These are phyloP conservation scores for Malacosoma neustria DNA, from an alignment of 2,888 invertebrate species.

Conservation along the genomic window DNA sequence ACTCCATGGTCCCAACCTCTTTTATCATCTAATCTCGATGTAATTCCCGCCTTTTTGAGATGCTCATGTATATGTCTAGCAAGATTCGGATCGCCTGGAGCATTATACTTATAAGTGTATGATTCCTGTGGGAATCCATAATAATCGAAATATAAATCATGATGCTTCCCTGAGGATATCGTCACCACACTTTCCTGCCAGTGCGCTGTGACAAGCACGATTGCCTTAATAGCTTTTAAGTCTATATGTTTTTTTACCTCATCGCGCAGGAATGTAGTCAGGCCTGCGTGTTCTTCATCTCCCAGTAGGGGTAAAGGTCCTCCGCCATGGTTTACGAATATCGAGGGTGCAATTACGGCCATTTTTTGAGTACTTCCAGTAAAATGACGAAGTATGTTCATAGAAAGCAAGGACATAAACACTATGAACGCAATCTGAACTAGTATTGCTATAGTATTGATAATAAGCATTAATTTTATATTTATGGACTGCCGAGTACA, in stretches of 20 bases:
- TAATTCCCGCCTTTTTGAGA: slow-evolving; percentile 43
- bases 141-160: slow-evolving; percentile 60
- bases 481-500: slow-evolving; percentile 7
- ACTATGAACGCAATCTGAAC: slow-evolving; percentile 55
- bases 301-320: slow-evolving; percentile 59
- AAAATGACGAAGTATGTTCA: slow-evolving; percentile 58
- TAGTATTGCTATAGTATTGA: slow-evolving; percentile 55
- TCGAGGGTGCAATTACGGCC: slow-evolving; percentile 52
- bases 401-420: slow-evolving; percentile 57
- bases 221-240: slow-evolving; percentile 50
- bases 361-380: slow-evolving; percentile 42
- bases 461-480: slow-evolving; percentile 45
- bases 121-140: slow-evolving; percentile 64
- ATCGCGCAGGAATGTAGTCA: slow-evolving; percentile 51
- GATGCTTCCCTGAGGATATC: slow-evolving; percentile 56
- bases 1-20: slow-evolving; percentile 70
- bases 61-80: slow-evolving; percentile 42
- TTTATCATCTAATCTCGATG: slow-evolving; percentile 45
- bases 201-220: slow-evolving; percentile 61
- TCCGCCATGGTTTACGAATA: slow-evolving; percentile 65
- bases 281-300: slow-evolving; percentile 49
- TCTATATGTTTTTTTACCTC: slow-evolving; percentile 53
- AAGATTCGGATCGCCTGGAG: slow-evolving; percentile 50
- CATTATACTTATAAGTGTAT: slow-evolving; percentile 57
- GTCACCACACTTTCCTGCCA: slow-evolving; percentile 57